Conservation (phyloP, 2,797 vertebrate species). For the Pogoniulus pusillus region DNA sequence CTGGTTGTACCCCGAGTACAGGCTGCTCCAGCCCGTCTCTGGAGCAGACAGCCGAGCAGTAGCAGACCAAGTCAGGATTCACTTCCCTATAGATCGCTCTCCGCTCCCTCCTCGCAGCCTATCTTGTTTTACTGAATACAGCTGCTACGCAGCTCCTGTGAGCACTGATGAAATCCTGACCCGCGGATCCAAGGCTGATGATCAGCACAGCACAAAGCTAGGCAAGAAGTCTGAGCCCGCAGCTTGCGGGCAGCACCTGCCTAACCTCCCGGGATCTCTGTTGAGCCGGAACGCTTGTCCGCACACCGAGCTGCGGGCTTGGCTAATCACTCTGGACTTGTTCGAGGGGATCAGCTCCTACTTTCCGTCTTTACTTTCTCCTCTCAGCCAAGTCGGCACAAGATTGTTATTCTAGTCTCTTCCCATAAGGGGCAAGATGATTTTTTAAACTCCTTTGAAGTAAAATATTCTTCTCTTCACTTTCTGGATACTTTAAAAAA, state of each 20-base stretch:
- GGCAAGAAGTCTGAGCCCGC: too few species aligned
- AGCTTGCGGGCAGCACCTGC: neutral
- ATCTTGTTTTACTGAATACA: neutral
- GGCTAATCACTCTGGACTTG: fast-evolving
- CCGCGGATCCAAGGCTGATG: neutral
- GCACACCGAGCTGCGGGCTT: neutral
- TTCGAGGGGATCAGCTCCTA: neutral
- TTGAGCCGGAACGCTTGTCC: fast-evolving
- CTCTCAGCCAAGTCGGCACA: neutral
- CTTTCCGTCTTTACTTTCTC: neutral
- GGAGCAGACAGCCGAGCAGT: neutral
- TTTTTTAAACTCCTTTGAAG: neutral
- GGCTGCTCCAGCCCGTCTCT: neutral
- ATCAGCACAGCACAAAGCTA: neutral
- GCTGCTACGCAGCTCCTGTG: neutral
- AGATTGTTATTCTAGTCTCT: neutral
- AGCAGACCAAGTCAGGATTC: neutral
- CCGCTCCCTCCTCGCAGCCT: neutral
- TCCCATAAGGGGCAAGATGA: neutral
- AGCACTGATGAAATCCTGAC: too few species aligned
- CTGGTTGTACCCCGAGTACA: neutral
- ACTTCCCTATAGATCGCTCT: neutral
- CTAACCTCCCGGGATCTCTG: fast-evolving
- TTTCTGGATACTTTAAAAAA: neutral
- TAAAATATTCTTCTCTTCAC: neutral